Base-by-base conservation (phyloP, 2,888 invertebrate species). In the Tanytarsus gracilentus region DNA sequence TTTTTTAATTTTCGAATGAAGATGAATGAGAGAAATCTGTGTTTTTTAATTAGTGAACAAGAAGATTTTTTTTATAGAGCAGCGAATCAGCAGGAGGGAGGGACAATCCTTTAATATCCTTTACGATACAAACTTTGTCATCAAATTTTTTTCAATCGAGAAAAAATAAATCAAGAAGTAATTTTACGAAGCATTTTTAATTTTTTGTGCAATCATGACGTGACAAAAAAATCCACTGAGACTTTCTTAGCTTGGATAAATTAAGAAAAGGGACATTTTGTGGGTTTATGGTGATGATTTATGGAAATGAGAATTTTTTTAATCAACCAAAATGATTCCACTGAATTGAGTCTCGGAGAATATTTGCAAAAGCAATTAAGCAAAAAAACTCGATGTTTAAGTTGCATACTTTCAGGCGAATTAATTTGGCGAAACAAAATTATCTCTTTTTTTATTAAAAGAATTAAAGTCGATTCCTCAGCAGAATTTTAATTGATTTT, bases 21-120 rank as follows among this genome's bases (percentile, higher is more conserved):
- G 58, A 58, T 58, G 58, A 58, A 58, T 58, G 58, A 30, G 29
- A 26, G 16, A 58, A 58, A 58, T 58, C 58, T 58, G 44, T 26
- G 58, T 48, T 58, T 58, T 58, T 58, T 58, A 58, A 58, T 58
- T 58, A 58, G 29, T 25, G 40, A 39, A 39, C 27, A 51, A 8
- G 30, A n/a, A n/a, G n/a, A 44, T 6, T 16, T 18, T 21, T 44
- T 18, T 16, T 23, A 44, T 36, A 23, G 21, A 44, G 18, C 44
- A 44, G 44, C 44, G 21, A 36, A 16, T 36, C 36, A 36, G 36
- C 36, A 9, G 36, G 36, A 7, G 14, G 14, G 36, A 36, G 36
- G 36, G 36, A 14, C 44, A 44, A 44, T 44, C 44, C 44, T 44
- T 44, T 44, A 44, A 23, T n/a, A n/a, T n/a, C n/a, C n/a, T n/a